Evolutionary conservation across 1,140 invertebrate genomes (phyloP), one percentile per base, ranked within the genome.

Genomic region (Sogatella furcifera): DNA sequence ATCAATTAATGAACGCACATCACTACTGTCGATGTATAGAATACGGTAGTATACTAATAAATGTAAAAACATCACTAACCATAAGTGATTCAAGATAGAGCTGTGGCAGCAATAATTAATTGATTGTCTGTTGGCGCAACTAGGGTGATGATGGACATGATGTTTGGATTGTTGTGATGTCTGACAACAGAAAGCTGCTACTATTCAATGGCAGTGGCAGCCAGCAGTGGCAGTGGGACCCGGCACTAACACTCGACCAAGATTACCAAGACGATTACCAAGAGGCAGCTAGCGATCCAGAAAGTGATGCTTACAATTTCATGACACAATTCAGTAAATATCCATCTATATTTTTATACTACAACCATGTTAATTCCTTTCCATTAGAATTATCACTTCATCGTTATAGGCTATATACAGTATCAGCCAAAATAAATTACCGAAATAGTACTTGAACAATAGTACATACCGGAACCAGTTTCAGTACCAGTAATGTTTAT

Each of bases 261-360:
- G 53, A 52, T 24, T n/a, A n/a, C n/a, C n/a, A 49, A 13, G 49
- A 58, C 13, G 44, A 49, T 22, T 43, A 43, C 1, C 15, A 57
- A 10, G 66, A 64, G n/a, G 67, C 66, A 53, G 66, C 60, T 11
- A 67, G 65, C 41, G 67, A 68, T 8, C 67, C 67, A 13, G 67
- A 68, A 54, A 68, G 67, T 57, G 67, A 68, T 55, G 60, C 61
- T 46, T 62, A 66, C 28, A 62, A 64, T 52, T 63, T 61, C 46
- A 55, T 59, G 41, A 43, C 60, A 8, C 55, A 61, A 31, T 61
- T 46, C 15, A 62, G 61, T 65, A 61, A 62, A 57, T 56, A n/a
- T 10, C 10, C 24, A 41, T 56, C 15, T 11, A 4, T n/a, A 15
- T 14, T 56, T n/a, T n/a, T 14, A 5, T 53, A 53, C 14, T 21